These are phyloP conservation scores for Conus canariensis DNA, from an alignment of 2,888 invertebrate genomes.

Conservation along the genomic window DNA sequence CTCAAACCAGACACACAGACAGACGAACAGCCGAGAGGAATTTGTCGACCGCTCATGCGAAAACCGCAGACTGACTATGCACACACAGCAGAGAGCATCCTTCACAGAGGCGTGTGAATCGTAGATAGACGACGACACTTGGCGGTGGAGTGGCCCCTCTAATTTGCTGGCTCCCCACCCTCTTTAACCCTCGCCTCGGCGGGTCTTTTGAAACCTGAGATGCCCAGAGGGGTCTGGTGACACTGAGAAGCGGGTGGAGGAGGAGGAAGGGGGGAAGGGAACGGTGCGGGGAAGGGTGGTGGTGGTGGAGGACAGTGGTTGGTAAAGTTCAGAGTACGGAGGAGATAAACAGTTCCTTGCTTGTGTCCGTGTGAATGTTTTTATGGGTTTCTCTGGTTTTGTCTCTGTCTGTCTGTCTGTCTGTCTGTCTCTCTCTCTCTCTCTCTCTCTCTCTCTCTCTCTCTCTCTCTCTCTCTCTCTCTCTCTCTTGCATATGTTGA, in stretches of 20 bases:
- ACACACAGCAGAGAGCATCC: neutral
- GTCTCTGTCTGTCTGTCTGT: neutral
- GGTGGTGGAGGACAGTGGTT: neutral
- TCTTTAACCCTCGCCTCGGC: neutral
- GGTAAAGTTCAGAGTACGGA: neutral
- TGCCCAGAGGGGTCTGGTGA: neutral
- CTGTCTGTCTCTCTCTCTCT: conserved; percentile 14
- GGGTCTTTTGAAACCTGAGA: neutral
- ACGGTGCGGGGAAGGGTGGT: neutral
- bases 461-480: neutral
- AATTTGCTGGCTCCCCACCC: neutral
- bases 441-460: neutral
- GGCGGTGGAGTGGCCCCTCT: neutral
- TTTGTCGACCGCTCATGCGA: neutral
- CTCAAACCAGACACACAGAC: too few species aligned
- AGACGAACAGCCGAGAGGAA: neutral
- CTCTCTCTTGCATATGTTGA: neutral
- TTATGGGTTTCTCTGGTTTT: neutral
- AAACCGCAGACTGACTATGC: neutral
- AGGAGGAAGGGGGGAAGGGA: neutral
- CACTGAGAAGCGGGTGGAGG: too few species aligned
- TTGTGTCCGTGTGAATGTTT: too few species aligned
- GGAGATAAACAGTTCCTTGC: too few species aligned
- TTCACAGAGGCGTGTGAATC: too few species aligned
- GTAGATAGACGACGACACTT: too few species aligned